phyloP scores from a whole-genome alignment of 2,888 invertebrate genomes.

The Dryocosmus kuriphilus region DNA sequence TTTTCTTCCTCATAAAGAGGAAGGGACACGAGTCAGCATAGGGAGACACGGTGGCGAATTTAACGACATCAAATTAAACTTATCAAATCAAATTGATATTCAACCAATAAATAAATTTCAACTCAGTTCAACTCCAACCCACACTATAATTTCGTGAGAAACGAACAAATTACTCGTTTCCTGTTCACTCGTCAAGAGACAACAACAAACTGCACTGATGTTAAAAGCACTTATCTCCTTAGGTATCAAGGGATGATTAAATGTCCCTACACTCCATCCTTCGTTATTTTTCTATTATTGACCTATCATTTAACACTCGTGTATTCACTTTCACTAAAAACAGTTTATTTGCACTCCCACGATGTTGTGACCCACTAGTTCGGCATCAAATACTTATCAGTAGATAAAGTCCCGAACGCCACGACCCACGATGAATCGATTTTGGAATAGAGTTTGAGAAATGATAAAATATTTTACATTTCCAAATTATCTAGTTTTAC shows the following conservation, averaged over 20 bases:
- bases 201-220: not conserved
- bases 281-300: not conserved
- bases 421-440: not conserved
- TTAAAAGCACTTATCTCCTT: not conserved
- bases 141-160: slow-evolving; percentile 4
- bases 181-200: not conserved
- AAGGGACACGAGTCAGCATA: not conserved
- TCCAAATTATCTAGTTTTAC: not conserved
- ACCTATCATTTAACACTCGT: not conserved
- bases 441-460: not conserved
- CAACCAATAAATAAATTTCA: slow-evolving; percentile 1
- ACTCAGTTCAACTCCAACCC: not conserved
- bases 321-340: not conserved
- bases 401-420: not conserved
- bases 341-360: not conserved
- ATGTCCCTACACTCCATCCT: not conserved
- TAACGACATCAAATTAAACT: slow-evolving; percentile 6
- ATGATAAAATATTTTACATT: not conserved
- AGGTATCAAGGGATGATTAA: not conserved
- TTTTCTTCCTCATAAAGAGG: slow-evolving; percentile 42
- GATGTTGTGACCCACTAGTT: not conserved
- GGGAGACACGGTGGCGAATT: not conserved
- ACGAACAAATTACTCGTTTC: not conserved
- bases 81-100: not conserved
- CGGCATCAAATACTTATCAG: not conserved